These are phyloP conservation scores for Diabrotica balteata DNA, from an alignment of 2,888 invertebrate genomes.

Conservation along the genomic window DNA sequence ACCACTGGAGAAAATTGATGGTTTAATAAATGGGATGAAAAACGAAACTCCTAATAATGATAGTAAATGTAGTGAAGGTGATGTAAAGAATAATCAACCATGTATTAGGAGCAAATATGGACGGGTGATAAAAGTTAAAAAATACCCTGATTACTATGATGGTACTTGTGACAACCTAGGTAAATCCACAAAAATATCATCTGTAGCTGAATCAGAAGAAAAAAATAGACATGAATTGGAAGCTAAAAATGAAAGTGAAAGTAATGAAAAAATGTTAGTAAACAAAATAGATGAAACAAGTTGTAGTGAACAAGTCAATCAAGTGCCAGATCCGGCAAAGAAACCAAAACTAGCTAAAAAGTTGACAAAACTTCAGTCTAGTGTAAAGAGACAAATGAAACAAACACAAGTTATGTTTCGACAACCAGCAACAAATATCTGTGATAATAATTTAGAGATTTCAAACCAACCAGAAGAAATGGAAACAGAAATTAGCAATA, in stretches of 20 bases:
- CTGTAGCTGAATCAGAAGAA: too few relatives aligned
- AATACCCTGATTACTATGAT: background rate
- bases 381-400: conserved; percentile 30
- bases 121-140: background rate
- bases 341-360: conserved; percentile 15
- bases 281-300: too few relatives aligned
- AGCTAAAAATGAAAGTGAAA: too few relatives aligned
- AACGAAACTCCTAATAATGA: too few relatives aligned
- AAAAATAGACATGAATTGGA: too few relatives aligned
- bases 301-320: background rate
- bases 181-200: too few relatives aligned
- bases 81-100: background rate
- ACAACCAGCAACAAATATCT: conserved; percentile 7
- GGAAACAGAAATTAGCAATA: conserved; percentile 5
- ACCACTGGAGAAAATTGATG: conserved; percentile 33
- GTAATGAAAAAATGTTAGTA: too few relatives aligned
- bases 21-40: background rate
- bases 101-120: background rate
- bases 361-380: conserved; percentile 30
- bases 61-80: too few relatives aligned
- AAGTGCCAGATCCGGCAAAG: background rate
- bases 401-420: conserved; percentile 30
- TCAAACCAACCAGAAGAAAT: background rate
- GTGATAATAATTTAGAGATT: conserved; percentile 21
- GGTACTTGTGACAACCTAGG: too few relatives aligned